A percentile compares a stretch with the other conserved stretches of the same genome.
Evolutionary conservation across 2,113 vertebrate genomes (phyloP).

Genomic region (Poeciliopsis prolifica): DNA sequence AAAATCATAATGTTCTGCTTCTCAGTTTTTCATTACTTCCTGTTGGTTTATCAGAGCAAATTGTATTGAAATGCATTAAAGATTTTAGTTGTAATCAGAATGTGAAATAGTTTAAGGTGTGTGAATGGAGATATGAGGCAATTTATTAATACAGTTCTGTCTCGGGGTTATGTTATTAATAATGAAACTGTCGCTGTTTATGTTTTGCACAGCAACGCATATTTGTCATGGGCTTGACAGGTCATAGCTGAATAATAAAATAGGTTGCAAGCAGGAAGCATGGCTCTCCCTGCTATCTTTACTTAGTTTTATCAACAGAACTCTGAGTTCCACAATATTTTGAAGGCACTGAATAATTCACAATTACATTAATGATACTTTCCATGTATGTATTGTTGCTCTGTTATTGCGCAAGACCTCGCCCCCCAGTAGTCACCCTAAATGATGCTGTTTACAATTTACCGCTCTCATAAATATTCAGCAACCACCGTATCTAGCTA

Average conservation of each 20-base stretch:
- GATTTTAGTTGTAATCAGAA: not conserved
- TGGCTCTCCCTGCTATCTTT: not conserved
- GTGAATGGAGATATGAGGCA: not conserved
- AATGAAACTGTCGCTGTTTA: not conserved
- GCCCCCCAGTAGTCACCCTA: slow-evolving; percentile 19
- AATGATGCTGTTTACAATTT: slow-evolving; percentile 17
- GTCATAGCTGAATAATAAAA: not conserved
- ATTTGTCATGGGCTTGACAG: not conserved
- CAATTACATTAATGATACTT: slow-evolving; percentile 14
- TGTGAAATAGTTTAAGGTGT: not conserved
- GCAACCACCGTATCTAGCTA: slow-evolving; percentile 7
- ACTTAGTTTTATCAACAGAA: not conserved
- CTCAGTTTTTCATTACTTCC: not conserved
- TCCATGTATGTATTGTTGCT: slow-evolving; percentile 2
- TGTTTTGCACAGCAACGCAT: not conserved
- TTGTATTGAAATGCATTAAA: not conserved
- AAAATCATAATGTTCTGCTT: not conserved
- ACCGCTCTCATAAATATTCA: slow-evolving; percentile 46
- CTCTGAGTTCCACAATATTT: not conserved
- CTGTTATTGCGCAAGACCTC: slow-evolving; percentile 7
- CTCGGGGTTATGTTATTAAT: not conserved
- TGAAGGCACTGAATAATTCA: slow-evolving; percentile 14
- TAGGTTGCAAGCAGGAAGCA: not conserved
- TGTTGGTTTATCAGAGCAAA: not conserved
- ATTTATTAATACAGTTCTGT: not conserved